phyloP scores from a whole-genome alignment of 2,888 invertebrate species.

The Drosophila nr. fundita region DNA sequence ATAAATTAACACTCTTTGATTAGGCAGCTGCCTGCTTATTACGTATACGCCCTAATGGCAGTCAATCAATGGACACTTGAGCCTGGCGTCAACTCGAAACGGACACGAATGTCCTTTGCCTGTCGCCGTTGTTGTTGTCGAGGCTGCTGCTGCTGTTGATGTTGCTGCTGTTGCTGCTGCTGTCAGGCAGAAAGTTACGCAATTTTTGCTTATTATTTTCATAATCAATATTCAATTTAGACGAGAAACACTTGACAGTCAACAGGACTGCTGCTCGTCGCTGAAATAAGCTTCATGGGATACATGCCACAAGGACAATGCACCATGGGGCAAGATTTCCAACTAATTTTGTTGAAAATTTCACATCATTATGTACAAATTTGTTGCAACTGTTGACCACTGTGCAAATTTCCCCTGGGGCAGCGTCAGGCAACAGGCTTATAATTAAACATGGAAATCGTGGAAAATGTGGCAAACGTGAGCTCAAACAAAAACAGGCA shows the following conservation, averaged over 20 bases:
- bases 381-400: neutral
- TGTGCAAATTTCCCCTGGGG: conserved; percentile 72
- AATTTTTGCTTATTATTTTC: conserved; percentile 82
- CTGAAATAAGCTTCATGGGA: conserved; percentile 68
- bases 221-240: conserved; percentile 82
- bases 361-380: neutral
- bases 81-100: conserved; percentile 50
- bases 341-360: neutral
- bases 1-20: conserved; percentile 81
- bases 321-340: conserved; percentile 39
- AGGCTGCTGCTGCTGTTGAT: conserved; percentile 10
- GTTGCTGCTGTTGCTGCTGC: conserved; percentile 41
- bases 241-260: conserved; percentile 73
- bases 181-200: conserved; percentile 78
- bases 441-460: conserved; percentile 77
- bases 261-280: conserved; percentile 36
- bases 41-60: conserved; percentile 81
- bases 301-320: conserved; percentile 29
- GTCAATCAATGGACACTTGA: conserved; percentile 81
- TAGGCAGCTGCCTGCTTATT: conserved; percentile 69
- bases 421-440: conserved; percentile 49
- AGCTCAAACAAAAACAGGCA: conserved; percentile 48
- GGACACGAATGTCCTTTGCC: conserved; percentile 32
- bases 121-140: conserved; percentile 4
- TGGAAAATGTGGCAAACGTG: conserved; percentile 73